These are phyloP conservation scores for Pogoniulus pusillus DNA, from an alignment of 2,797 vertebrate genomes.

Conservation along the genomic window DNA sequence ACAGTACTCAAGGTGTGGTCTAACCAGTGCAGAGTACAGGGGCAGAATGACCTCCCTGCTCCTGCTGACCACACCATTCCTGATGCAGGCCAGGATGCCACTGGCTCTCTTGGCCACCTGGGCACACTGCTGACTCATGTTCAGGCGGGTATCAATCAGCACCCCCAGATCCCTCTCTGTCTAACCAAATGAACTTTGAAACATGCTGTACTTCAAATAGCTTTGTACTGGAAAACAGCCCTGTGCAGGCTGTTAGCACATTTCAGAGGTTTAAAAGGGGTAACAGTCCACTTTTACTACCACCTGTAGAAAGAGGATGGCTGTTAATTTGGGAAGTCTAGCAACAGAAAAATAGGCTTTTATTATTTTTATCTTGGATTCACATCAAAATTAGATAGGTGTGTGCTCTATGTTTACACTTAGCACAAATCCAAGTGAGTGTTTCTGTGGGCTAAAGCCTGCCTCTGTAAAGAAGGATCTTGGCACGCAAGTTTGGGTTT, in stretches of 20 bases:
- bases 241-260: not conserved
- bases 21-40: no score
- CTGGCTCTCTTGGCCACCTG: no score
- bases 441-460: not conserved
- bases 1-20: no score
- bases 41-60: no score
- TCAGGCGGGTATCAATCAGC: no score
- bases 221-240: not conserved
- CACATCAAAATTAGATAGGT: not conserved
- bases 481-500: not conserved
- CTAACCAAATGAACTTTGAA: not conserved
- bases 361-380: not conserved
- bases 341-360: not conserved
- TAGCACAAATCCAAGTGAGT: not conserved
- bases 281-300: not conserved
- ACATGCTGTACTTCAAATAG: not conserved
- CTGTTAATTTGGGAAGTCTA: not conserved
- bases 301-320: not conserved
- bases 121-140: no score
- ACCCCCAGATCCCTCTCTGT: no score
- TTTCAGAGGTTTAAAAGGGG: not conserved
- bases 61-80: no score
- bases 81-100: no score
- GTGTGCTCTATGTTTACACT: accelerated
- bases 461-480: not conserved